Evolutionary conservation across 2,888 invertebrate species (phyloP).

Genomic region (Diachrysia chrysitis): DNA sequence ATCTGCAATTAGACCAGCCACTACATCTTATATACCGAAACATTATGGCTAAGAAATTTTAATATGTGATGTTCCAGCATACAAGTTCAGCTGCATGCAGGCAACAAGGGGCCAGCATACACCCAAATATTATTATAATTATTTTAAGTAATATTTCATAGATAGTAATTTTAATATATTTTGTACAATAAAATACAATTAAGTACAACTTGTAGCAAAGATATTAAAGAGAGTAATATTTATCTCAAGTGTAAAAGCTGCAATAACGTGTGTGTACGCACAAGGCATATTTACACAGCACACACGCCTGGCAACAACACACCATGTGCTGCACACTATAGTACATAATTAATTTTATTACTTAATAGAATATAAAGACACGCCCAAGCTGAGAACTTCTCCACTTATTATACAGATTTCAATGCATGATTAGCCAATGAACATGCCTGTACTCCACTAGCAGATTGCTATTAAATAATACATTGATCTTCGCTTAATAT

Average conservation of each 20-base stretch:
- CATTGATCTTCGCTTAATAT: conserved; percentile 88
- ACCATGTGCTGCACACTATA: conserved; percentile 87
- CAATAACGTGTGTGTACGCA: conserved; percentile 88
- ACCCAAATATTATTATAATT: conserved; percentile 84
- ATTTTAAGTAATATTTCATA: conserved; percentile 87
- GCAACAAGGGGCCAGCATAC: conserved; percentile 87
- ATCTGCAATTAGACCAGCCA: conserved; percentile 89
- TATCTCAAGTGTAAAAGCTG: conserved; percentile 89
- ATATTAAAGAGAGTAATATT: conserved; percentile 90
- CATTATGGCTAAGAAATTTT: conserved; percentile 86
- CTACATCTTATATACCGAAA: conserved; percentile 88
- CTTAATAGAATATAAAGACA: conserved; percentile 89
- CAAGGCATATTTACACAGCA: conserved; percentile 89
- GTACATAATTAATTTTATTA: conserved; percentile 87
- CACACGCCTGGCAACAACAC: conserved; percentile 87
- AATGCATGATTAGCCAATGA: conserved; percentile 90
- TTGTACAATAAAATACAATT: conserved; percentile 92
- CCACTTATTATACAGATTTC: conserved; percentile 87
- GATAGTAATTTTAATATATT: conserved; percentile 91
- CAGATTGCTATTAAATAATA: conserved; percentile 88
- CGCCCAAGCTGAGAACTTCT: conserved; percentile 87
- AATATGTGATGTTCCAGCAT: conserved; percentile 88
- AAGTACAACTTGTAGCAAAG: conserved; percentile 92
- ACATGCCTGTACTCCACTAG: conserved; percentile 87
- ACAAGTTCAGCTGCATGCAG: conserved; percentile 88